Evolutionary conservation across 2,888 invertebrate genomes (phyloP).

Genomic region (Thumatha senex): DNA sequence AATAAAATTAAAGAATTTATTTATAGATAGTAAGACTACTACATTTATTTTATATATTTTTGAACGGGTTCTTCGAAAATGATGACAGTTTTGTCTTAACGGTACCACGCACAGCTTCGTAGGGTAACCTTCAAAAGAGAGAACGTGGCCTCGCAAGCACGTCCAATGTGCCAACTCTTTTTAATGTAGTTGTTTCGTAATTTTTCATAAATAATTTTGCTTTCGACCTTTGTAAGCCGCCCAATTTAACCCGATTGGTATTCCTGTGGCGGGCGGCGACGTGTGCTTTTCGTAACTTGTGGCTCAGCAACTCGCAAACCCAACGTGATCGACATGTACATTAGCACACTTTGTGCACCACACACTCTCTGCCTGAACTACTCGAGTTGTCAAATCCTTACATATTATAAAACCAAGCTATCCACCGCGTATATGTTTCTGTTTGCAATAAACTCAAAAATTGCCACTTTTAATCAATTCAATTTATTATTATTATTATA

Average conservation of each 20-base stretch:
- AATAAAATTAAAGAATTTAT: too few species aligned
- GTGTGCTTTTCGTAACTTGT: conserved; percentile 75
- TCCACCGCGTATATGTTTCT: too few species aligned
- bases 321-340: conserved; percentile 64
- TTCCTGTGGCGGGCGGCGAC: conserved; percentile 68
- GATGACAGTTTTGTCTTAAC: conserved; percentile 73
- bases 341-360: conserved; percentile 33
- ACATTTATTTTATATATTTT: too few species aligned
- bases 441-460: too few species aligned
- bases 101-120: conserved; percentile 67
- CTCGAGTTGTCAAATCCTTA: conserved; percentile 14
- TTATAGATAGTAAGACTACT: too few species aligned
- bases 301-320: conserved; percentile 52
- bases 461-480: too few species aligned
- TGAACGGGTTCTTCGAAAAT: conserved; percentile 20
- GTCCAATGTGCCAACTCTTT: conserved; percentile 80
- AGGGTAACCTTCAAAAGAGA: conserved; percentile 78
- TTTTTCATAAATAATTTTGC: conserved; percentile 79
- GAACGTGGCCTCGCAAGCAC: conserved; percentile 75
- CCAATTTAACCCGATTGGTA: conserved; percentile 79
- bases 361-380: conserved; percentile 40
- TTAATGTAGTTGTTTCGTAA: conserved; percentile 75
- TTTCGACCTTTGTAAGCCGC: conserved; percentile 79
- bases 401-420: too few species aligned
- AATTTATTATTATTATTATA: too few species aligned